phyloP scores from a whole-genome alignment of 2,888 invertebrate genomes.

The Molorchus minor region DNA sequence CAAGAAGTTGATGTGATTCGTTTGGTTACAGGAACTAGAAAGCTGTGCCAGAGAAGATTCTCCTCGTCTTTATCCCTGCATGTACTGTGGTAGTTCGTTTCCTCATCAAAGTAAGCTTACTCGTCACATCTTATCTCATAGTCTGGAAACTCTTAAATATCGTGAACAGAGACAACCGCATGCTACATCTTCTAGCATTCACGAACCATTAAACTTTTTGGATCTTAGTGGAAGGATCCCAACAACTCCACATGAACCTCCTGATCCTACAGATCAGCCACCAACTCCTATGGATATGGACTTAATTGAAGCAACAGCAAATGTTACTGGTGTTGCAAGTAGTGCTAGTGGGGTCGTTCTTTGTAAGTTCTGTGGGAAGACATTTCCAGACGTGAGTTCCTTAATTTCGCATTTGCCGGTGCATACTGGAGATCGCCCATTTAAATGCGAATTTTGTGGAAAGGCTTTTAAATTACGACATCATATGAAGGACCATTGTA shows the following conservation, averaged over 20 bases:
- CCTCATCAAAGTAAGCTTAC: constrained; percentile 92
- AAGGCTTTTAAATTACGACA: constrained; percentile 92
- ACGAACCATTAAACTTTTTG: constrained; percentile 56
- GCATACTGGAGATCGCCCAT: constrained; percentile 90
- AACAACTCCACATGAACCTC: constrained; percentile 58
- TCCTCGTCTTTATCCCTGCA: constrained; percentile 76
- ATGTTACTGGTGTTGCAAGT: constrained; percentile 77
- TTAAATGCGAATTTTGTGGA: constrained; percentile 93
- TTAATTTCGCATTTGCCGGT: constrained; percentile 88
- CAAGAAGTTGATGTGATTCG: constrained; percentile 92
- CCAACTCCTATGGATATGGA: constrained; percentile 70
- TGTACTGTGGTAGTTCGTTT: constrained; percentile 90
- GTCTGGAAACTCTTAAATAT: constrained; percentile 87
- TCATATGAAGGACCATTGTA: constrained; percentile 94
- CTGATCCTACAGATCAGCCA: constrained; percentile 65
- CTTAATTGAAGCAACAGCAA: constrained; percentile 70
- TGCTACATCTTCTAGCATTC: constrained; percentile 62
- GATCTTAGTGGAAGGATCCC: constrained; percentile 62
- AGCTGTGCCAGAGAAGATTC: constrained; percentile 43
- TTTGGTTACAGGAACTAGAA: constrained; percentile 90
- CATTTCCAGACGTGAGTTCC: constrained; percentile 89
- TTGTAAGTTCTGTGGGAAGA: constrained; percentile 93
- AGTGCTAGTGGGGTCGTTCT: constrained; percentile 74
- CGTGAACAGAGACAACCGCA: constrained; percentile 72
- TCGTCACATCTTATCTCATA: constrained; percentile 88